Percentiles rank a stretch among this genome's conserved stretches.
Conservation (phyloP, 2,113 vertebrate species). For the Catharus bicknelli region DNA sequence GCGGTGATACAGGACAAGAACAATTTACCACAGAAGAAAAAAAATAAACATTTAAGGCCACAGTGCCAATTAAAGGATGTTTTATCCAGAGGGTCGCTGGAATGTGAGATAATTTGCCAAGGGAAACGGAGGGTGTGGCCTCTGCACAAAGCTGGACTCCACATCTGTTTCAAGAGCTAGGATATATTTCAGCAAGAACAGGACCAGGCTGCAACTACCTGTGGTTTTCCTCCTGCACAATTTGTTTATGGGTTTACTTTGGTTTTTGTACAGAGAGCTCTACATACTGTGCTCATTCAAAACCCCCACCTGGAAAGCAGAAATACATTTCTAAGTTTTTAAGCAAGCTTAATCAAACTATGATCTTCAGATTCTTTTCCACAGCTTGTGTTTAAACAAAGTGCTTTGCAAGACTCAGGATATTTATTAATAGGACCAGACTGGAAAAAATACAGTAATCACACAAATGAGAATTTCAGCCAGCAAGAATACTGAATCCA, state of each 20-base stretch:
- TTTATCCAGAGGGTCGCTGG: constrained; percentile 56
- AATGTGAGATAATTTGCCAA: constrained; percentile 64
- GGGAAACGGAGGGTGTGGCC: constrained; percentile 46
- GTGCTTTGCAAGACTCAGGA: background rate
- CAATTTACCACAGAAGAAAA: constrained; percentile 12
- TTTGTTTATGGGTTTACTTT: background rate
- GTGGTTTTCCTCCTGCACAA: background rate
- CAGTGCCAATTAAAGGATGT: constrained; percentile 34
- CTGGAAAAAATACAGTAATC: constrained; percentile 28
- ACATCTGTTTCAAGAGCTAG: constrained; percentile 22
- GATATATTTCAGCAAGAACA: constrained; percentile 32
- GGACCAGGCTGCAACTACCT: background rate
- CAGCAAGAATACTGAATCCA: background rate
- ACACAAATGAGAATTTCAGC: constrained; percentile 21
- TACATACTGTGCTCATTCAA: background rate
- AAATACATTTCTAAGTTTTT: background rate
- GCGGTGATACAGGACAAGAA: background rate
- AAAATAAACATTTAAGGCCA: constrained; percentile 44
- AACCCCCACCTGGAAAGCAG: background rate
- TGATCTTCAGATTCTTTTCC: background rate
- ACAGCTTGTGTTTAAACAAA: constrained; percentile 13
- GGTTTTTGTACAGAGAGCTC: background rate
- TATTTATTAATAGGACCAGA: constrained; percentile 37
- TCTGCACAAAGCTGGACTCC: constrained; percentile 11
- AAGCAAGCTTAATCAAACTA: background rate